These are phyloP conservation scores for Podarcis siculus DNA, from an alignment of 2,797 vertebrate genomes.

Conservation along the genomic window DNA sequence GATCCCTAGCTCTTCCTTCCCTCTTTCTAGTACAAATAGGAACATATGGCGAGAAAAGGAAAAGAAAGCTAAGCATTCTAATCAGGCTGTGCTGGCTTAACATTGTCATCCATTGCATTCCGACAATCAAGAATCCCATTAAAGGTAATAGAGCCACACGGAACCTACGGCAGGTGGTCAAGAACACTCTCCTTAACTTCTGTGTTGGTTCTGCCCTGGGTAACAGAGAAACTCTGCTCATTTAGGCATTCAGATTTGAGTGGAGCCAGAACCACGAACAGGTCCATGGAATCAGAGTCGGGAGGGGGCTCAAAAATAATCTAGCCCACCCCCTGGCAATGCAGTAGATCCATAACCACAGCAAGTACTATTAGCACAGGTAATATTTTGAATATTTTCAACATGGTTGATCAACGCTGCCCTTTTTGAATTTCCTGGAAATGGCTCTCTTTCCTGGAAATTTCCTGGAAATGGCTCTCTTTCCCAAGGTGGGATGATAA, in stretches of 20 bases:
- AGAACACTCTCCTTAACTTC: too few relatives aligned
- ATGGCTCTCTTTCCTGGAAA: neutral
- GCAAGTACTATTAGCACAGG: too few relatives aligned
- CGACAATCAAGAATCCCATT: neutral
- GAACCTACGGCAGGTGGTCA: too few relatives aligned
- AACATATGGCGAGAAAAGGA: neutral
- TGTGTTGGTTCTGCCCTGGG: neutral
- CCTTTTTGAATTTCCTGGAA: neutral
- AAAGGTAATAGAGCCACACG: neutral
- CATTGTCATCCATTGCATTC: neutral
- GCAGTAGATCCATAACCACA: too few relatives aligned
- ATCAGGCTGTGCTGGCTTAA: neutral
- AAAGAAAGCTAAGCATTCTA: neutral
- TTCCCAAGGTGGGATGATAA: neutral
- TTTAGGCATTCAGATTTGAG: neutral
- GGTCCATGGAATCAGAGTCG: too few relatives aligned
- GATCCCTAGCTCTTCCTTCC: neutral
- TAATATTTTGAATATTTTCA: neutral
- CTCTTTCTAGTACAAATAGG: neutral
- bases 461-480: neutral
- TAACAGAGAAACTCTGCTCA: neutral
- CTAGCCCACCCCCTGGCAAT: too few relatives aligned
- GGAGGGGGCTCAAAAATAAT: too few relatives aligned
- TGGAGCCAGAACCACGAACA: neutral
- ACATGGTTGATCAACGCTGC: neutral